Percentiles rank a stretch among this genome's conserved stretches.
These are phyloP conservation scores for Apamea monoglypha DNA, from an alignment of 2,888 invertebrate genomes.

Conservation along the genomic window DNA sequence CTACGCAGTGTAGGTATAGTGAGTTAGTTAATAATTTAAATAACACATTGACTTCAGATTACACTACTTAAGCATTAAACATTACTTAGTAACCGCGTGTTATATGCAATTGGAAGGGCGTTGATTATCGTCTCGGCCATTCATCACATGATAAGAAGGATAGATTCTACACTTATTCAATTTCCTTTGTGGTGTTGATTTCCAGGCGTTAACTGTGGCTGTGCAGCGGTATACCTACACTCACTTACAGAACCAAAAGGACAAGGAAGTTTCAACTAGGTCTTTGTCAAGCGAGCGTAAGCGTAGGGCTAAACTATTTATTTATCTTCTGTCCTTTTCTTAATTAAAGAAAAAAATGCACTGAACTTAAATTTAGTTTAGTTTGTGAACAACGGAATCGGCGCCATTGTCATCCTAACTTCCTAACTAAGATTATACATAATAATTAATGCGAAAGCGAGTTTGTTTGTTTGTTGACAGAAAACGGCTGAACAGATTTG, in stretches of 20 bases:
- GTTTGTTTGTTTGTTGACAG: no score
- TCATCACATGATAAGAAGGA: background rate
- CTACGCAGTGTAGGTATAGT: conserved; percentile 17
- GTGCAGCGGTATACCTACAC: background rate
- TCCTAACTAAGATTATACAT: background rate
- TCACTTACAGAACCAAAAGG: background rate
- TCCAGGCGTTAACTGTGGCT: background rate
- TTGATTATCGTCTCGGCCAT: background rate
- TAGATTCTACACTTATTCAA: conserved; percentile 1
- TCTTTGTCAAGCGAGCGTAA: background rate
- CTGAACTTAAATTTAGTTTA: no score
- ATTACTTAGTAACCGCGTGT: conserved; percentile 18
- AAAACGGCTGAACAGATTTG: no score
- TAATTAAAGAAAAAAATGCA: no score
- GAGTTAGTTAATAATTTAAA: conserved; percentile 37
- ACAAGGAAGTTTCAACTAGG: background rate
- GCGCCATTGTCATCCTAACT: no score
- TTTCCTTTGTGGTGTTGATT: background rate
- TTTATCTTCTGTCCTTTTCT: no score
- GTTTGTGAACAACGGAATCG: no score
- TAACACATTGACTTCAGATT: conserved; percentile 26
- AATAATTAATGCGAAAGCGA: no score
- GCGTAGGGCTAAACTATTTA: no score
- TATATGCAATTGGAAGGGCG: conserved; percentile 1
- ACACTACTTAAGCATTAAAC: conserved; percentile 25